Evolutionary conservation across 2,797 vertebrate genomes (phyloP), one percentile per base, ranked within the genome.

Genomic region (Podarcis siculus): DNA sequence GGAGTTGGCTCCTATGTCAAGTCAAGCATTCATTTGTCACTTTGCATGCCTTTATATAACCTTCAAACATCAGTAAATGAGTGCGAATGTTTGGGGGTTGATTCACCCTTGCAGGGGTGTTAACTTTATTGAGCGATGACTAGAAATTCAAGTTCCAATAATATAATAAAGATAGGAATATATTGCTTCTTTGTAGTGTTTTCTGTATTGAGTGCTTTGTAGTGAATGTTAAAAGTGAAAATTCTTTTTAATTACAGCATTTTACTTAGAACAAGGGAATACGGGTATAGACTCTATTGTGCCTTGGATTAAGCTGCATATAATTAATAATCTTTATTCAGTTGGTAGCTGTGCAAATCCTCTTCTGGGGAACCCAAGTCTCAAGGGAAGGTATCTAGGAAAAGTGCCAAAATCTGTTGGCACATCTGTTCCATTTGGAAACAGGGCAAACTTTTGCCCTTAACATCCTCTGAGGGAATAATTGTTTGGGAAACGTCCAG

Each of bases 261-360:
- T 82, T 69, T 61, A 39, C 88, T 91, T 73, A 83, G 23, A 45
- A 64, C 19, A 23, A 67, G 85, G 84, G 84, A 58, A 6, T 71
- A 84, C 6, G 87, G 0, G 9, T 69, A 58, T 5, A 23, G 81
- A 83, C 58, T 39, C 0, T 8, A 5, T 3, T 58, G 42, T 12
- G 32, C 37, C 87, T 86, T 86, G 37, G 32, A 9, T 10, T 37
- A 89, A 25, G 1, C 6, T 39, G 0, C 55, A 3, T 93, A 8
- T 66, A 86, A 25, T 82, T 82, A 67, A 73, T 79, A 58, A 1
- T 66, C 21, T 72, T 79, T 8, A 73, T 21, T 87, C 2, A 10
- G 30, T 87, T 81, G 79, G 71, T 87, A 86, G 3, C 15, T 82
- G 73, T 2, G 27, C 58, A 71, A 76, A 21, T 88, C 1, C 0